Base-by-base conservation (phyloP, 2,797 vertebrate species). In the Spinus pinus region DNA sequence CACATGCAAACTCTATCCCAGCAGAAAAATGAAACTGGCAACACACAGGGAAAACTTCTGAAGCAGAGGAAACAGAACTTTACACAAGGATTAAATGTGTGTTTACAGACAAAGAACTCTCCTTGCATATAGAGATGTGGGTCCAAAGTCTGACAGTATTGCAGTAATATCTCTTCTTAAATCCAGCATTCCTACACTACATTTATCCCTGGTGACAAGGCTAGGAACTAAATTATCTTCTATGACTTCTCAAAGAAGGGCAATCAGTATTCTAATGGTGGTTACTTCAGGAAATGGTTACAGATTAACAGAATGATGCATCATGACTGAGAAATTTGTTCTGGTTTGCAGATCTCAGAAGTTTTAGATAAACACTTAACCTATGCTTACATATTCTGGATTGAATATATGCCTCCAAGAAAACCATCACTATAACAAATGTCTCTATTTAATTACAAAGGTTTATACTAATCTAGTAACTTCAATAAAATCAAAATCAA, bases 81-180 rank as follows among this genome's bases (percentile, higher is more conserved):
- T 20, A 84, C 10, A 37, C 0, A 5, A 61, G 14, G 54, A 66
- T 21, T 31, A 25, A 73, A 65, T 0, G 0, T 14, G 6, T 54
- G 22, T 42, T 82, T 56, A 17, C 28, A 72, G 50, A 44, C 27
- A 90, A 70, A 75, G 50, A 90, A 86, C 8, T 61, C 31, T 44
- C 7, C 13, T 81, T 74, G 23, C 37, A 65, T 11, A 44, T 10
- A 74, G 8, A 74, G 56, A 88, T 83, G 50, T 14, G 73, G 47
- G n/a, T 54, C 18, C 19, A 33, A 89, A 87, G 57, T 75, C 60
- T 84, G 74, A 69, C 3, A 71, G 51, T 56, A 66, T 81, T 73
- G 28, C 28, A 77, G 18, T 23, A 90, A 71, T 10, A 88, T 8
- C 12, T 25, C 53, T 64, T 53, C 61, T 67, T 75, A 56, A 82